Percentiles rank a stretch among this genome's conserved stretches.
Evolutionary conservation across 2,113 vertebrate species (phyloP).

Genomic region (Xerus inauris): DNA sequence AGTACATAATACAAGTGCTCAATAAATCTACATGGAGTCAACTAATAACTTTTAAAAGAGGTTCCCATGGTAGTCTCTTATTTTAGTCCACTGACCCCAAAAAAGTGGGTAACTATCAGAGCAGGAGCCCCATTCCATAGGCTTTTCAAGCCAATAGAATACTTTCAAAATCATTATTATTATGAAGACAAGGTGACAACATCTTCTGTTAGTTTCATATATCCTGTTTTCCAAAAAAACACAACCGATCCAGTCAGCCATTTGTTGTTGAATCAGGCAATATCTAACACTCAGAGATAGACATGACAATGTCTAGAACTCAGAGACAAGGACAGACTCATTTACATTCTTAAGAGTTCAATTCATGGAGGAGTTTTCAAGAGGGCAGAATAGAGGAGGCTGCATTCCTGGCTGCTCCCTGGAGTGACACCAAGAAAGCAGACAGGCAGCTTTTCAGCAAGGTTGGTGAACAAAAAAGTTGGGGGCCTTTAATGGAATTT

Average conservation of each 20-base stretch:
- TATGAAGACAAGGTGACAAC: neutral
- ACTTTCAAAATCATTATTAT: neutral
- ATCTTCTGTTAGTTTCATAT: neutral
- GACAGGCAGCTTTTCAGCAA: too few relatives aligned
- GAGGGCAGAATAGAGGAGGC: too few relatives aligned
- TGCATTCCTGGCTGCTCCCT: too few relatives aligned
- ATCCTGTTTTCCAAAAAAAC: neutral
- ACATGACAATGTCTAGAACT: neutral
- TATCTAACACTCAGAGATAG: neutral
- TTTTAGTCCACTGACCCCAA: neutral
- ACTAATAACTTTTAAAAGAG: neutral
- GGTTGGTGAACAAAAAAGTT: too few relatives aligned
- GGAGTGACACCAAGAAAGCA: too few relatives aligned
- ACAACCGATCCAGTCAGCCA: neutral
- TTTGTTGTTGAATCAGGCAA: neutral
- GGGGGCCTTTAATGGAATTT: too few relatives aligned
- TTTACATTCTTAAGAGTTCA: conserved; percentile 24
- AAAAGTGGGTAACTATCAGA: neutral
- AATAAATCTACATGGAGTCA: neutral
- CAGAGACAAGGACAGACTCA: neutral
- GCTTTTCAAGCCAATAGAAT: neutral
- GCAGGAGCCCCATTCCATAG: neutral
- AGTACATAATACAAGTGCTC: neutral
- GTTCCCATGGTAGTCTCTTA: neutral
- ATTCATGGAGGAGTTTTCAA: neutral